phyloP scores from a whole-genome alignment of 1,140 invertebrate species.

The Musca vetustissima region DNA sequence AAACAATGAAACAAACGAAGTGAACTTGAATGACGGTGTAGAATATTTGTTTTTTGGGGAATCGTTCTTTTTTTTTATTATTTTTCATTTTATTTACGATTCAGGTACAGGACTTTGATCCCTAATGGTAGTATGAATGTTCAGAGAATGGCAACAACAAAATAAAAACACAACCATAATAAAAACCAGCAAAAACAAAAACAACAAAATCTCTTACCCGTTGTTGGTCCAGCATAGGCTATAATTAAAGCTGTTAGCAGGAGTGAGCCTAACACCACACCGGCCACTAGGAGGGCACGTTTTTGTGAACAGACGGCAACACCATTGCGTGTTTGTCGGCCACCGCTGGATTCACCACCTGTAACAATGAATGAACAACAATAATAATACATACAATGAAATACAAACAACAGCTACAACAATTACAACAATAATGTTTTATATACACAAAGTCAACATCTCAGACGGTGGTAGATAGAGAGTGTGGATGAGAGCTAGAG shows the following conservation, averaged over 20 bases:
- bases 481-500: no score
- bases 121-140: not conserved
- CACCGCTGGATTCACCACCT: constrained; percentile 71
- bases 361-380: constrained; percentile 38
- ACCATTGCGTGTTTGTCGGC: constrained; percentile 70
- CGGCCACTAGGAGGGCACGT: constrained; percentile 77
- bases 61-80: not conserved
- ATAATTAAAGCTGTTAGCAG: constrained; percentile 83
- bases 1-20: no score
- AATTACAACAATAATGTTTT: no score
- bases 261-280: constrained; percentile 74
- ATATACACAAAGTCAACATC: no score
- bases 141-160: not conserved
- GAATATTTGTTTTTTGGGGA: no score
- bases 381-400: not conserved
- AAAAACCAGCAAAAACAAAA: not conserved
- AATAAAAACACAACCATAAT: not conserved
- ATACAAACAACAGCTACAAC: not conserved
- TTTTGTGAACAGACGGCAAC: constrained; percentile 87
- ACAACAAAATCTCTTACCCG: constrained; percentile 41
- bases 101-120: not conserved
- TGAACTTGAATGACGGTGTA: constrained; percentile 1
- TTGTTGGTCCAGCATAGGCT: constrained; percentile 80
- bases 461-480: no score
- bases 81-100: not conserved